Evolutionary conservation across 2,797 vertebrate genomes (phyloP), one percentile per base, ranked within the genome.

Genomic region (Mus minutoides): DNA sequence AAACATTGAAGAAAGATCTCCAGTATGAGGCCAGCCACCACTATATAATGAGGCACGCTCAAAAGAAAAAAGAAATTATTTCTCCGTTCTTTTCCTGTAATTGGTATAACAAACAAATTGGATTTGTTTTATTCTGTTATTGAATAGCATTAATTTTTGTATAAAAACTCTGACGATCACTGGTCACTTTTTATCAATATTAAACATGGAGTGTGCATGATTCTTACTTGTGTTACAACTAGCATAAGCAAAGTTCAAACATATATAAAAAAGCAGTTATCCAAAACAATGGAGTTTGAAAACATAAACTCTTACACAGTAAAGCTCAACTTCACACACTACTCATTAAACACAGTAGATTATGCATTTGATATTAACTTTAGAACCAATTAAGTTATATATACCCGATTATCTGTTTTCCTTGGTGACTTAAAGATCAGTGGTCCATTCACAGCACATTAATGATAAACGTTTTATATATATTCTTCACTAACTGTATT

Each of bases 401-500:
- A 73, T 95, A 94, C 78, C 31, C 75, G 29, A 88, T 96, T 96
- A 91, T 84, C 22, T 91, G 56, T 92, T 93, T 88, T 88, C 80
- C 88, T 84, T 58, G n/a, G 82, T 94, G 84, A 93, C 52, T 69
- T 86, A 60, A 93, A 93, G 54, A 62, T 94, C 82, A 71, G 64
- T 76, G 78, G 92, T 97, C 77, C 82, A 71, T 92, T 26, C n/a
- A 69, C 13, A 76, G 71, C 8, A 21, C 78, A 91, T 97, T 95
- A 95, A 96, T 78, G 73, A 93, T 88, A 79, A 97, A 94, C 37
- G 86, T 82, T 95, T 96, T 88, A 83, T 46, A 89, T 29, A 49
- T 86, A 62, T 92, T 91, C 84, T 92, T 91, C 49, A 94, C 87
- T 84, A 92, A 93, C 94, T 87, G 26, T 91, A 37, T 90, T 96